Conservation (phyloP, 2,113 vertebrate species). For the Pyxicephalus adspersus region DNA sequence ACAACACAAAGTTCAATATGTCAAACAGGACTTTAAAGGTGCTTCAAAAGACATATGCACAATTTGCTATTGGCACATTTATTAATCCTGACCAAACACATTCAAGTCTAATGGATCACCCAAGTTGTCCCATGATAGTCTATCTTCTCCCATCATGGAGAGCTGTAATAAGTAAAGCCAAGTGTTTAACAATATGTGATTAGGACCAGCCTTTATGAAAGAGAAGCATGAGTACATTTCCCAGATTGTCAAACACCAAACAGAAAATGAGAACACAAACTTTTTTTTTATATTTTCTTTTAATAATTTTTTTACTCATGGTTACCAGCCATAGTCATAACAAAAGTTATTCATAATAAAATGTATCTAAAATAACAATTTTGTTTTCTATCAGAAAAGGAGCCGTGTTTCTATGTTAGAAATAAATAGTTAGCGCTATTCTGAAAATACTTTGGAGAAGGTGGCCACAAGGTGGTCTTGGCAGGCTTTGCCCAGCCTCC, state of each 20-base stretch:
- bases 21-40: no score
- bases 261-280: not conserved
- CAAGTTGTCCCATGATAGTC: no score
- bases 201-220: no score
- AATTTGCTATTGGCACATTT: no score
- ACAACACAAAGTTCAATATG: no score
- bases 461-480: conserved; percentile 23
- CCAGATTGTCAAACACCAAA: not conserved
- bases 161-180: no score
- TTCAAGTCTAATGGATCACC: no score
- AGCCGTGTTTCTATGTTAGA: conserved; percentile 62
- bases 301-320: conserved; percentile 76
- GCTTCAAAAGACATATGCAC: no score
- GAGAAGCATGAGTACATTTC: not conserved
- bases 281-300: conserved; percentile 69
- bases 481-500: conserved; percentile 24
- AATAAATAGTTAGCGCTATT: conserved; percentile 61
- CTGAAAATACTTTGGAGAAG: conserved; percentile 58
- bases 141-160: no score
- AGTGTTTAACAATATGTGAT: no score
- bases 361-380: conserved; percentile 78
- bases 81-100: no score
- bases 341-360: conserved; percentile 79
- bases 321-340: conserved; percentile 81
- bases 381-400: conserved; percentile 68